Conservation (phyloP, 2,888 invertebrate genomes). For the Nomada fabriciana region DNA sequence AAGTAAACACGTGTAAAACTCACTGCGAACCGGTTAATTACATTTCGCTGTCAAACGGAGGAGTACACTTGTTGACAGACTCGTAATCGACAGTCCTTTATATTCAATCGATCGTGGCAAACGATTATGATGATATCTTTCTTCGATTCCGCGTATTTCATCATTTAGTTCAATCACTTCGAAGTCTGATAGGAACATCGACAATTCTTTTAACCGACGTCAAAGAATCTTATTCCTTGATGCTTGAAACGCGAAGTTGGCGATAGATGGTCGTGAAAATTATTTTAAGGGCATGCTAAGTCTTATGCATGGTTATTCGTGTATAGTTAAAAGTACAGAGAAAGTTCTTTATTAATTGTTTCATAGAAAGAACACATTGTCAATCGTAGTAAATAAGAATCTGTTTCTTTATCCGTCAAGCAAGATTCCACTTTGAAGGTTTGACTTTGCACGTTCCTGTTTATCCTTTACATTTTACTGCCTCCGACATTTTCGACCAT, state of each 20-base stretch:
- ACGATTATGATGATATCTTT: not conserved
- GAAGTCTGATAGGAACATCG: not conserved
- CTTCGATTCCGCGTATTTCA: not conserved
- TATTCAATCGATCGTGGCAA: constrained; percentile 19
- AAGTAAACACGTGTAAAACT: constrained; percentile 36
- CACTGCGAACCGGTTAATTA: constrained; percentile 3
- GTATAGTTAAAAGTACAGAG: not conserved
- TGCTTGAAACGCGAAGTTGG: constrained; percentile 1
- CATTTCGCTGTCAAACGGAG: constrained; percentile 9
- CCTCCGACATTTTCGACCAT: not conserved
- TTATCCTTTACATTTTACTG: not conserved
- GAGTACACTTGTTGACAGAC: not conserved
- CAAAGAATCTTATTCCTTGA: not conserved
- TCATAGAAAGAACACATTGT: not conserved
- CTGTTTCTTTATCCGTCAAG: not conserved
- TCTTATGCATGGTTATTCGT: not conserved
- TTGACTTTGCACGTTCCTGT: not conserved
- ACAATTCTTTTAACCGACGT: not conserved
- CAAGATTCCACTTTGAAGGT: not conserved
- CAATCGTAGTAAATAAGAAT: constrained; percentile 1
- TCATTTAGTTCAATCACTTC: not conserved
- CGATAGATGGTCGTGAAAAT: not conserved
- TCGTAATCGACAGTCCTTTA: constrained; percentile 35
- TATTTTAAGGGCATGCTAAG: not conserved
- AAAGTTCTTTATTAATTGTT: not conserved